A percentile compares a stretch with the other conserved stretches of the same genome.
Evolutionary conservation across 2,113 vertebrate species (phyloP).

Genomic region (Salvelinus sp.): DNA sequence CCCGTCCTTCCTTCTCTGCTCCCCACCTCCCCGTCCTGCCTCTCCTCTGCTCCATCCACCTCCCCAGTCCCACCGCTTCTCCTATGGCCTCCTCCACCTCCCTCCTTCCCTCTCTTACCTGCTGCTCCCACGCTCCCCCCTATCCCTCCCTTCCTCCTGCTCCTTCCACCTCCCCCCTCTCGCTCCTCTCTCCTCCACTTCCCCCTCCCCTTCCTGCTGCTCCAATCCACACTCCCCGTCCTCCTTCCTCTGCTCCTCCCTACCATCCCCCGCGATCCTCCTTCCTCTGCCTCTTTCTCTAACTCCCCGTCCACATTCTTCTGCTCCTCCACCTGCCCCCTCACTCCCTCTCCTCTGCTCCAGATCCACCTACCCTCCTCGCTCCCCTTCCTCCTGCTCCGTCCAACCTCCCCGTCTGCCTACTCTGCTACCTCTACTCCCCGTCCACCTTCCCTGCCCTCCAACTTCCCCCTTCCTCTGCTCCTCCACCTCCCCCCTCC

Average conservation of each 20-base stretch:
- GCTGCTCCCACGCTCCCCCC: too few species aligned
- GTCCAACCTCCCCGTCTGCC: not conserved
- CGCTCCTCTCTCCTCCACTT: not conserved
- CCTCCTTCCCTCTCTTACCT: too few species aligned
- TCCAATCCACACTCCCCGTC: not conserved
- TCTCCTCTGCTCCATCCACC: too few species aligned
- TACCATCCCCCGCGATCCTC: not conserved
- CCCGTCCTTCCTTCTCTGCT: too few species aligned
- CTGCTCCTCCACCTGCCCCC: not conserved
- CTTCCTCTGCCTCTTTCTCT: not conserved
- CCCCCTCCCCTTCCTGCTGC: not conserved
- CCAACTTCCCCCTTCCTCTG: not conserved
- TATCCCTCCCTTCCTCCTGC: not conserved
- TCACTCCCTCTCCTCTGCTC: not conserved
- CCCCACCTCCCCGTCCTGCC: too few species aligned
- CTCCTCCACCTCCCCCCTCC: not conserved
- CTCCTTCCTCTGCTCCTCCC: not conserved
- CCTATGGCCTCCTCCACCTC: too few species aligned
- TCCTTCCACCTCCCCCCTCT: not conserved
- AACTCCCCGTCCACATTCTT: not conserved
- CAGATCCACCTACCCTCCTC: not conserved
- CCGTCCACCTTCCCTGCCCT: not conserved
- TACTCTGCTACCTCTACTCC: not conserved
- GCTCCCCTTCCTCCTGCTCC: not conserved
- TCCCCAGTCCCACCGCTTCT: too few species aligned